These are phyloP conservation scores for Macrophya annulata DNA, from an alignment of 2,888 invertebrate species.

Conservation along the genomic window DNA sequence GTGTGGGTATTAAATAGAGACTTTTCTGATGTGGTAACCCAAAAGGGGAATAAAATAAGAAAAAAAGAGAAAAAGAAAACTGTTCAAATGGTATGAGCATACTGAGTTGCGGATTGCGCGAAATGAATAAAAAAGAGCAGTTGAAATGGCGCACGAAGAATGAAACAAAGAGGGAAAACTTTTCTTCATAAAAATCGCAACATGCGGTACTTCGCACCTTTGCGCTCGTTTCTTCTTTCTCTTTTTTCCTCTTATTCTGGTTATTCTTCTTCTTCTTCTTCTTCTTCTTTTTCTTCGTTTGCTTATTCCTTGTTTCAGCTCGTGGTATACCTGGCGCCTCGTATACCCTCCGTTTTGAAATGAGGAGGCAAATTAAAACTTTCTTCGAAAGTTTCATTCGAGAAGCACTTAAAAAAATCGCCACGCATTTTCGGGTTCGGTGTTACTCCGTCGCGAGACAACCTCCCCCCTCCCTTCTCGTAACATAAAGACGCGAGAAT, in stretches of 20 bases:
- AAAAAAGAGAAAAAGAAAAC: background rate
- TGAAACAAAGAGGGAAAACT: slow-evolving; percentile 60
- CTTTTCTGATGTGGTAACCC: background rate
- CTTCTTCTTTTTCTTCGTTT: slow-evolving; percentile 43
- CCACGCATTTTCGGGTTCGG: slow-evolving; percentile 54
- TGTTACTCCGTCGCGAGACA: slow-evolving; percentile 13
- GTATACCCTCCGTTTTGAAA: slow-evolving; percentile 30
- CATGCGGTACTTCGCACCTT: slow-evolving; percentile 55
- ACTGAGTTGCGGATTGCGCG: slow-evolving; percentile 45
- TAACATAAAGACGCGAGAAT: slow-evolving; percentile 26
- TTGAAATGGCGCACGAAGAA: slow-evolving; percentile 6
- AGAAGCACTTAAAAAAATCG: slow-evolving; percentile 57
- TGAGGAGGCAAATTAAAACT: slow-evolving; percentile 65
- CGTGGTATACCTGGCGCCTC: slow-evolving; percentile 1
- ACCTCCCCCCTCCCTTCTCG: no score
- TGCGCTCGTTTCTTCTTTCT: slow-evolving; percentile 34
- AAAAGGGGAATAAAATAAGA: background rate
- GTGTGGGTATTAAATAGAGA: background rate
- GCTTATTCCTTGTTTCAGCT: slow-evolving; percentile 11
- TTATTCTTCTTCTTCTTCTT: background rate
- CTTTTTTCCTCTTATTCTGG: slow-evolving; percentile 25
- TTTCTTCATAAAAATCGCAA: slow-evolving; percentile 68
- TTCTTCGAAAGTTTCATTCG: slow-evolving; percentile 61
- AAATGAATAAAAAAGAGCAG: slow-evolving; percentile 50
- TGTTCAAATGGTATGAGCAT: slow-evolving; percentile 7